Conservation (phyloP, 2,797 vertebrate genomes). For the Enteromius paludinosus region DNA sequence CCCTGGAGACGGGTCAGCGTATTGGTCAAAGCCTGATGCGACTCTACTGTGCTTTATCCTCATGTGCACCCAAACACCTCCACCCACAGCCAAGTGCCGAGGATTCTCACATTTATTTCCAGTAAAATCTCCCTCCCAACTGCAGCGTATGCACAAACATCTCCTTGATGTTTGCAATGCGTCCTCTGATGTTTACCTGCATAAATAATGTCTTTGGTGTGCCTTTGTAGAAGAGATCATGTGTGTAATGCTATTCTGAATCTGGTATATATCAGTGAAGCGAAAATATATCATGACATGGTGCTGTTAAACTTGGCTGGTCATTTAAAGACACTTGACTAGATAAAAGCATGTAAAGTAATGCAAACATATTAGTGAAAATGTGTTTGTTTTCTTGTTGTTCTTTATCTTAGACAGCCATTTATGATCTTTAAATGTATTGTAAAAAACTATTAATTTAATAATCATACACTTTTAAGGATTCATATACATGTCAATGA, state of each 20-base stretch:
- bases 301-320: background rate
- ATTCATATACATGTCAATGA: background rate
- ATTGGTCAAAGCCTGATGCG: conserved; percentile 77
- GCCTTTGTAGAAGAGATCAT: conserved; percentile 33
- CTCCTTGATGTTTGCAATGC: conserved; percentile 32
- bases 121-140: conserved; percentile 35
- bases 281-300: background rate
- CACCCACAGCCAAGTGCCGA: conserved; percentile 49
- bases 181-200: conserved; percentile 38
- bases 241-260: conserved; percentile 10
- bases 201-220: conserved; percentile 29
- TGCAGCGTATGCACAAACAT: conserved; percentile 27
- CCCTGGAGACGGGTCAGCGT: conserved; percentile 77
- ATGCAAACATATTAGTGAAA: background rate
- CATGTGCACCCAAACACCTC: conserved; percentile 51
- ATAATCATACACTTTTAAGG: background rate
- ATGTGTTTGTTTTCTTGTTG: background rate
- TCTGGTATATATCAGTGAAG: background rate
- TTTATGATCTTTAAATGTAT: background rate
- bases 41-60: conserved; percentile 68
- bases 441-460: background rate
- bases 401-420: background rate
- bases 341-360: background rate
- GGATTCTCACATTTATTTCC: conserved; percentile 44
- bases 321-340: background rate